A percentile compares a stretch with the other conserved stretches of the same genome.
Evolutionary conservation across 2,797 vertebrate species (phyloP).

Genomic region (Huso huso): DNA sequence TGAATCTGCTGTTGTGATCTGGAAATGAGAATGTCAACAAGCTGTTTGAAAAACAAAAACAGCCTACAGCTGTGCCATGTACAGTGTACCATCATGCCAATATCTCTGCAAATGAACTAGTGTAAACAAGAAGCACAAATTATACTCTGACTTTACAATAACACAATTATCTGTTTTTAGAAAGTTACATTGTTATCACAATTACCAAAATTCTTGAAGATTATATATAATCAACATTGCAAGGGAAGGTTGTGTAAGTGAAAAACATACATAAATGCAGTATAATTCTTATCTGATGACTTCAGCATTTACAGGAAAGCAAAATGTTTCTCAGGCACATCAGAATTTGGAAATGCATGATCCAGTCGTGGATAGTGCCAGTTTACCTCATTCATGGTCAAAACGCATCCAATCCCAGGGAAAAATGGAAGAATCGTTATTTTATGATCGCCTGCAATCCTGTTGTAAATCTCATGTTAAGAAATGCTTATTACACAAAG

Average conservation of each 20-base stretch:
- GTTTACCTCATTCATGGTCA: too few relatives aligned
- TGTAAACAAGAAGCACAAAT: background rate
- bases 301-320: background rate
- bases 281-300: background rate
- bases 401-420: too few relatives aligned
- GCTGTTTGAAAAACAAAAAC: background rate
- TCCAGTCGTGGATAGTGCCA: too few relatives aligned
- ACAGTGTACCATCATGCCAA: background rate
- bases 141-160: background rate
- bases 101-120: background rate
- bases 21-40: background rate
- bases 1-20: background rate
- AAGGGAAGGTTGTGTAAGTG: background rate
- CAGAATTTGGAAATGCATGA: too few relatives aligned
- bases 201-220: background rate
- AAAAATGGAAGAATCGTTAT: too few relatives aligned
- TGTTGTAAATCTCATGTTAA: too few relatives aligned
- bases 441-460: too few relatives aligned
- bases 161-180: background rate
- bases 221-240: background rate
- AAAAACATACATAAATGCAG: background rate
- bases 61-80: background rate
- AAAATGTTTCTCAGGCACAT: background rate
- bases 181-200: background rate
- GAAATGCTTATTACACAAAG: too few relatives aligned